A percentile compares a stretch with the other conserved stretches of the same genome.
These are phyloP conservation scores for Molorchus minor DNA, from an alignment of 2,888 invertebrate species.

Conservation along the genomic window DNA sequence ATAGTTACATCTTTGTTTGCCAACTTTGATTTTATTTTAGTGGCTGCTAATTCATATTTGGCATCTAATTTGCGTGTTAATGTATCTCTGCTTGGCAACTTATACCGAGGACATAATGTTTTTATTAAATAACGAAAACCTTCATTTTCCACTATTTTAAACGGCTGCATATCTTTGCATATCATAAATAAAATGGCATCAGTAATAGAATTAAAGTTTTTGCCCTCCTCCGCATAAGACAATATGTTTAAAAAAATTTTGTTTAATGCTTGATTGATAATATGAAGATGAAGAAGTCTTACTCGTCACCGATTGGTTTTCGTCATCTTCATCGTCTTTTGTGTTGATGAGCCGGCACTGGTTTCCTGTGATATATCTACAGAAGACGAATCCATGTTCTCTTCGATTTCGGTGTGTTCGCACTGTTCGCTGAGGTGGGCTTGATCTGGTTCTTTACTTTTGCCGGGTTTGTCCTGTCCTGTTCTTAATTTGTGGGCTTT, in stretches of 20 bases:
- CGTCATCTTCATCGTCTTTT: constrained; percentile 9
- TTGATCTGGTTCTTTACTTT: constrained; percentile 16
- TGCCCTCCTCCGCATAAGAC: constrained; percentile 14
- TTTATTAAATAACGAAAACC: constrained; percentile 8
- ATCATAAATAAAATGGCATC: constrained; percentile 19
- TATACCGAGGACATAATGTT: neutral
- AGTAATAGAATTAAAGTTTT: constrained; percentile 12
- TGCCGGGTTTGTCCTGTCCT: constrained; percentile 6
- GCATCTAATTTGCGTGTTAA: constrained; percentile 1
- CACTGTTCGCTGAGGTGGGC: constrained; percentile 1
- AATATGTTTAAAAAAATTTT: constrained; percentile 17
- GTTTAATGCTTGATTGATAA: constrained; percentile 17
- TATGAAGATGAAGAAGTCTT: constrained; percentile 8
- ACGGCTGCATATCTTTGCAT: constrained; percentile 19
- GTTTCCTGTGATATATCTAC: neutral
- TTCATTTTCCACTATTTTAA: constrained; percentile 2
- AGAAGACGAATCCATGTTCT: constrained; percentile 9
- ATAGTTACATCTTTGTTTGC: constrained; percentile 22
- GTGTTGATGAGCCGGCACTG: constrained; percentile 2
- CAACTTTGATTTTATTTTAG: constrained; percentile 5
- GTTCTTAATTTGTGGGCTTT: constrained; percentile 17
- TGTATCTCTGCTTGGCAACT: constrained; percentile 5
- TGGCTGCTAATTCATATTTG: constrained; percentile 4
- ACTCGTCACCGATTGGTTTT: constrained; percentile 15
- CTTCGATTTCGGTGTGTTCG: constrained; percentile 11